A percentile compares a stretch with the other conserved stretches of the same genome.
Conservation (phyloP, 2,113 vertebrate genomes). For the Anolis sagrei region DNA sequence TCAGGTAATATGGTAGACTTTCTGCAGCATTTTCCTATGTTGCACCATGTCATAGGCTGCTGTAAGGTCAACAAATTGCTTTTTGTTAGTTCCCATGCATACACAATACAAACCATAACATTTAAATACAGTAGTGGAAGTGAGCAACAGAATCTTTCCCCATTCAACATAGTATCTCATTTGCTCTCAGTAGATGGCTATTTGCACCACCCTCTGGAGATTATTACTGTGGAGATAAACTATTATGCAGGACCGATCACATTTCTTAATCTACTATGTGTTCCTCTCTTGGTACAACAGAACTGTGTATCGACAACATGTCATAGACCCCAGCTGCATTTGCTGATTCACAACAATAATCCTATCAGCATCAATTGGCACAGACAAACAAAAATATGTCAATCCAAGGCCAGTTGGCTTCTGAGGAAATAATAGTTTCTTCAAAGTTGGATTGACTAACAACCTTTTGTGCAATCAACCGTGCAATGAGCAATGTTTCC, state of each 20-base stretch:
- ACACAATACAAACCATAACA: background rate
- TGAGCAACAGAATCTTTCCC: background rate
- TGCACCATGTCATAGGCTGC: no score
- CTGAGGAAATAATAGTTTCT: background rate
- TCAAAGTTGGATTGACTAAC: background rate
- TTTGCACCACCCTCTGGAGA: background rate
- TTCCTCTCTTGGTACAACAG: background rate
- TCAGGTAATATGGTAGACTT: no score
- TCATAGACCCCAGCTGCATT: constrained; percentile 10
- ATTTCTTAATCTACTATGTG: background rate
- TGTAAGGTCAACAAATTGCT: no score
- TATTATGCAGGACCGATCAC: background rate
- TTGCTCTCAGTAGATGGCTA: background rate
- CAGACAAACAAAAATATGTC: background rate
- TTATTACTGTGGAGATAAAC: background rate
- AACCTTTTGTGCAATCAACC: background rate
- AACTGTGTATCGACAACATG: constrained; percentile 5
- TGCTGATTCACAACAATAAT: background rate
- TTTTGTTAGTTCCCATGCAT: no score
- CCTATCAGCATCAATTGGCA: background rate
- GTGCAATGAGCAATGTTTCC: background rate
- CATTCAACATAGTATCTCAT: background rate
- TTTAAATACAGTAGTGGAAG: no score
- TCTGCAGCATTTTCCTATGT: no score
- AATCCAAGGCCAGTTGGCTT: background rate